Base-by-base conservation (phyloP, 2,888 invertebrate genomes). In the Hypena proboscidalis region DNA sequence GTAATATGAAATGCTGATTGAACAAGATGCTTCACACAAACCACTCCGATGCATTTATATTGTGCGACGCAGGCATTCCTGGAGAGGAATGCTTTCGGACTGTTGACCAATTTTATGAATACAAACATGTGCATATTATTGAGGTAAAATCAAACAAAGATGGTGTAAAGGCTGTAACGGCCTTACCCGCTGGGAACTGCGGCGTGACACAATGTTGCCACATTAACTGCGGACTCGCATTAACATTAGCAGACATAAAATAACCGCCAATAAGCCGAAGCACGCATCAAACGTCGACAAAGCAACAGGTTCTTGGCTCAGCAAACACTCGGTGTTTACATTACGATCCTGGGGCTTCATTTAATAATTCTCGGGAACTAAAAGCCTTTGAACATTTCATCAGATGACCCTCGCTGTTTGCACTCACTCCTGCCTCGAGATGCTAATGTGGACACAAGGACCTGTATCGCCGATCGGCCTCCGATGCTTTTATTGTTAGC, bases 301-400 rank as follows among this genome's bases (percentile, higher is more conserved):
- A 84, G 85, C 88, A 89, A 90, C 90, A 89, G 89, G 90, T 89
- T 90, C 86, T 84, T 70, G 80, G 70, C 81, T 87, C 79, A 67
- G 71, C 89, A 89, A 90, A 90, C 85, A 90, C 66, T 57, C 73
- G 57, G 67, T 90, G 90, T 90, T 90, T 90, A 82, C 87, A 90
- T 87, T 89, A 88, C 84, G 83, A 89, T 90, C 90, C 90, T 90
- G 90, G 84, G 82, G 82, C 84, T 87, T 88, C 89, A 89, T 90
- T 90, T 88, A 90, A 90, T 90, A 90, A 90, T 90, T 89, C 90
- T 90, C 90, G 89, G 90, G 90, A 90, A 90, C 90, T 90, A 90
- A 90, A 90, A 90, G 90, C 87, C 90, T 90, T 90, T 89, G 90
- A 90, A 90, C 90, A 90, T 90, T 89, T 90, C 90, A 90, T 90